Percentiles rank a stretch among this genome's conserved stretches.
phyloP scores from a whole-genome alignment of 2,888 invertebrate genomes.

The Microctonus brassicae region DNA sequence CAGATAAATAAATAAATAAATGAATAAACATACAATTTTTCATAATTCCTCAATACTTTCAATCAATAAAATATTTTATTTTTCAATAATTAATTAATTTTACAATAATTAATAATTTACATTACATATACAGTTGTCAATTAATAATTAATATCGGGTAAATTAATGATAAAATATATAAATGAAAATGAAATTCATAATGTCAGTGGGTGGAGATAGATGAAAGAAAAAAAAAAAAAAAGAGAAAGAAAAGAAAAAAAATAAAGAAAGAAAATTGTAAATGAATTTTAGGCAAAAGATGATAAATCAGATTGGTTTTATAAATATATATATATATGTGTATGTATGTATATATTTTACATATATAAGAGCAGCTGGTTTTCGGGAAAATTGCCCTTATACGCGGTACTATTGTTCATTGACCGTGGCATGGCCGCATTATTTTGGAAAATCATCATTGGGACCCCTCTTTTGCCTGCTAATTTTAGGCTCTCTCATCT shows the following conservation, averaged over 20 bases:
- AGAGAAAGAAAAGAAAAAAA: constrained; percentile 32
- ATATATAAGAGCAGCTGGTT: constrained; percentile 61
- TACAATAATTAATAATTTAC: no score
- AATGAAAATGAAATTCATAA: no score
- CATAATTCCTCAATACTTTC: no score
- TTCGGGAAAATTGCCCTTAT: constrained; percentile 61
- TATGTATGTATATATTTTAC: background rate
- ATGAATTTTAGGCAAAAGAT: constrained; percentile 49
- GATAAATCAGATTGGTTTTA: constrained; percentile 67
- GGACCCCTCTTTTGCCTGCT: constrained; percentile 60
- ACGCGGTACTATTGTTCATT: constrained; percentile 47
- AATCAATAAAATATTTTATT: no score
- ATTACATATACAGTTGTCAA: no score
- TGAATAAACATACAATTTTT: no score
- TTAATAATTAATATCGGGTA: no score
- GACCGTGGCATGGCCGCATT: constrained; percentile 45
- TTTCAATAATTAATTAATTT: no score
- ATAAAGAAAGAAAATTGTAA: constrained; percentile 32
- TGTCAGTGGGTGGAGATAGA: no score
- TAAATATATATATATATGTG: constrained; percentile 40
- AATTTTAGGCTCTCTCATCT: constrained; percentile 56
- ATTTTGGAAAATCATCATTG: constrained; percentile 68
- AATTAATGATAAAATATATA: no score
- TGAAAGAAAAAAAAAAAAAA: background rate
- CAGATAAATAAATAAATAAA: no score